Evolutionary conservation across 2,113 vertebrate genomes (phyloP), one percentile per base, ranked within the genome.

Genomic region (Lophotis ruficrista): DNA sequence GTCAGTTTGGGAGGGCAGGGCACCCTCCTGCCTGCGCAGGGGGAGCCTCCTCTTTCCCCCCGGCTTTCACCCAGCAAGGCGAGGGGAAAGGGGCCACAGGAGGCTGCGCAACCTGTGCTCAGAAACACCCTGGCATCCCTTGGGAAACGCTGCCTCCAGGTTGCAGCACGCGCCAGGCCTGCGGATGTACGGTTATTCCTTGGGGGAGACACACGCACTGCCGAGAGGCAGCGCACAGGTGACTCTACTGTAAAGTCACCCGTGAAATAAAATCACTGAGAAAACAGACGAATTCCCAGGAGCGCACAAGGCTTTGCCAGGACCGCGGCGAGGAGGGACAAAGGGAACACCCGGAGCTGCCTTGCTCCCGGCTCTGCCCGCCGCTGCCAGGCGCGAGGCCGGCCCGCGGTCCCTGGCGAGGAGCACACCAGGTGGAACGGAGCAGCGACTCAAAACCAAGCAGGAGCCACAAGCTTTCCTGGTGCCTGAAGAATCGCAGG

Each of bases 251-350:
- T 50, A 27, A 80, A 89, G 47, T 62, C 68, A 62, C 58, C 22
- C 1, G 5, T 47, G 64, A 89, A 87, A 93, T 54, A 31, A 80
- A 70, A 84, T 12, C 28, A 2, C 50, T 0, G 4, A 54, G 87
- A 43, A 78, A 87, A 70, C 6, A 69, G 1, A 1, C 3, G 3
- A 18, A 22, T 58, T 70, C 41, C 37, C 68, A 81, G 80, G 23
- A 30, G 54, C 3, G 1, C 35, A 38, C 0, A 1, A 1, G 80
- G 37, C 50, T 23, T 64, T 37, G 24, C 22, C 6, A 3, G 4
- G 0, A 12, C n/a, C 1, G 0, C 41, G 14, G 41, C 15, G 41
- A 75, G 24, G 24, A 24, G 37, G 38, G 37, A 19, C 0, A 0
- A 48, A 78, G 66, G 33, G 45, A 31, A 31, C 45, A 35, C 37